A percentile compares a stretch with the other conserved stretches of the same genome.
Conservation (phyloP, 2,113 vertebrate species). For the Deroptyus accipitrinus region DNA sequence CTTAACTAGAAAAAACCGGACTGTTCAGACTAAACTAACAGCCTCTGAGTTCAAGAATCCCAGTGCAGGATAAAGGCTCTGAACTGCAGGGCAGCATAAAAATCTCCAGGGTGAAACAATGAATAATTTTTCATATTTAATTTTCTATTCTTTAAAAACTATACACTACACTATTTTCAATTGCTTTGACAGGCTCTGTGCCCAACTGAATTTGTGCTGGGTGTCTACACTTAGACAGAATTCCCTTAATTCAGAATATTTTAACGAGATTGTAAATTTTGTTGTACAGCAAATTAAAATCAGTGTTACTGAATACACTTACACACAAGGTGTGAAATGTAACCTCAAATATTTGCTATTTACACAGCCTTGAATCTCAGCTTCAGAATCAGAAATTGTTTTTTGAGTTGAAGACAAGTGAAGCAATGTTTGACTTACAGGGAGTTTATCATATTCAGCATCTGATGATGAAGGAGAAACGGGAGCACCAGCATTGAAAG, state of each 20-base stretch:
- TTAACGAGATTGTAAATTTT: neutral
- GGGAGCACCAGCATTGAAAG: constrained; percentile 66
- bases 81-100: neutral
- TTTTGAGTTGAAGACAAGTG: neutral
- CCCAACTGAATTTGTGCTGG: neutral
- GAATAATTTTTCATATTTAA: neutral
- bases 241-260: neutral
- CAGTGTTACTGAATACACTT: neutral
- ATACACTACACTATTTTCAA: neutral
- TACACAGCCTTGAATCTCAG: neutral
- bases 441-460: constrained; percentile 81
- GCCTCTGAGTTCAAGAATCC: neutral
- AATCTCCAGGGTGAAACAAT: neutral
- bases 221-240: neutral
- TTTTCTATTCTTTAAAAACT: neutral
- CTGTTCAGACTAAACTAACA: neutral
- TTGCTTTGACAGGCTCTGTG: neutral
- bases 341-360: neutral
- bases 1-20: neutral
- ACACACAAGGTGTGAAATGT: neutral
- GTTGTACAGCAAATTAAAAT: neutral
- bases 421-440: constrained; percentile 73
- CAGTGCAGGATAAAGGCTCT: neutral
- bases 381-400: neutral
- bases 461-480: constrained; percentile 78